Evolutionary conservation across 2,888 invertebrate genomes (phyloP).

Genomic region (Parascotia fuliginaria): DNA sequence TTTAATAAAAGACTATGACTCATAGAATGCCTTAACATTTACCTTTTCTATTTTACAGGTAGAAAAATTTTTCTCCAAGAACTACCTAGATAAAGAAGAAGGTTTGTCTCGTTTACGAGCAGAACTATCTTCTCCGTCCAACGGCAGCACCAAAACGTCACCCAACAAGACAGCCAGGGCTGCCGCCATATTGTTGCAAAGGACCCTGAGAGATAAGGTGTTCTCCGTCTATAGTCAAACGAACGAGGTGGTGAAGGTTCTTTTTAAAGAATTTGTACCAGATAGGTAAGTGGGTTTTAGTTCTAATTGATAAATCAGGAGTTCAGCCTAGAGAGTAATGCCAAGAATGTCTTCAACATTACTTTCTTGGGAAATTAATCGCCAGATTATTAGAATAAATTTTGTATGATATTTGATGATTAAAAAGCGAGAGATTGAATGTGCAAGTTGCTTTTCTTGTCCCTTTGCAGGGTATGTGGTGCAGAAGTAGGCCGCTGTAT

Average conservation of each 20-base stretch:
- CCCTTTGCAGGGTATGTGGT: slow-evolving; percentile 88
- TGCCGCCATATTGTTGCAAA: slow-evolving; percentile 91
- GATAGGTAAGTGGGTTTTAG: slow-evolving; percentile 83
- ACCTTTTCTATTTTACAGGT: slow-evolving; percentile 85
- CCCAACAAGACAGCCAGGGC: slow-evolving; percentile 94
- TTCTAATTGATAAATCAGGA: not conserved
- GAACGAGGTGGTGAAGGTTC: slow-evolving; percentile 91
- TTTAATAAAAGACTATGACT: too few relatives aligned
- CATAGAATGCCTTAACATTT: too few relatives aligned
- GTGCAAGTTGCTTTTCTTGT: too few relatives aligned
- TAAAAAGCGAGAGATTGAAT: too few relatives aligned
- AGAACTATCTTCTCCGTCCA: slow-evolving; percentile 73
- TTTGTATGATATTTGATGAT: too few relatives aligned
- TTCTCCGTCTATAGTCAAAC: slow-evolving; percentile 95
- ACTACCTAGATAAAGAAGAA: slow-evolving; percentile 95
- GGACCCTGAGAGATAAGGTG: slow-evolving; percentile 94
- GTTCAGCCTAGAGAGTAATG: too few relatives aligned
- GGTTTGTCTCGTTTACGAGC: slow-evolving; percentile 89
- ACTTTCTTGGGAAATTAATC: too few relatives aligned
- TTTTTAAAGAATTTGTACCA: slow-evolving; percentile 94
- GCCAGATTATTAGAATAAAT: too few relatives aligned
- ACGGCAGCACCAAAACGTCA: slow-evolving; percentile 76
- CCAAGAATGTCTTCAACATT: too few relatives aligned
- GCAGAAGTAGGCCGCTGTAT: slow-evolving; percentile 93
- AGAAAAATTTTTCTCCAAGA: slow-evolving; percentile 95